A percentile compares a stretch with the other conserved stretches of the same genome.
Evolutionary conservation across 2,888 invertebrate species (phyloP).

Genomic region (Calliscelio sp.): DNA sequence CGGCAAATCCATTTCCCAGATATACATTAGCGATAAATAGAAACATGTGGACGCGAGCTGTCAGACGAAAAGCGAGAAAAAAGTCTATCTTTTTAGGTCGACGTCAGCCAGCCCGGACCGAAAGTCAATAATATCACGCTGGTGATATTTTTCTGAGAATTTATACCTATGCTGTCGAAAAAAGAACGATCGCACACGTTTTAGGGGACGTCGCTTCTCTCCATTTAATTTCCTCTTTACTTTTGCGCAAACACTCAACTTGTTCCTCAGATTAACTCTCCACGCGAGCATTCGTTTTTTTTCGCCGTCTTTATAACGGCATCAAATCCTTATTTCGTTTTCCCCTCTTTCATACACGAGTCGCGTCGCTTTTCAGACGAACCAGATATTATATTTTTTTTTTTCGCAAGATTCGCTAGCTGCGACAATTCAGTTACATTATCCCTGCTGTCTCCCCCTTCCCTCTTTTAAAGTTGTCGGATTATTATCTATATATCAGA

Average conservation of each 20-base stretch:
- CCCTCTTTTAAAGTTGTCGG: too few relatives aligned
- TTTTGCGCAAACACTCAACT: conserved; percentile 2
- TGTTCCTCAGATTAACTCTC: conserved; percentile 5
- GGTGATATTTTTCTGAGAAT: conserved; percentile 30
- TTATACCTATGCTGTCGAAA: conserved; percentile 2
- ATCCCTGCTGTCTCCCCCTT: too few relatives aligned
- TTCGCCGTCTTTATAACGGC: not conserved
- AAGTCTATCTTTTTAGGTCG: conserved; percentile 12
- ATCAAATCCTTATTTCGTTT: conserved; percentile 7
- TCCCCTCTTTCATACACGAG: not conserved
- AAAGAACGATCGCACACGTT: not conserved
- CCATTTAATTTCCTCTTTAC: conserved; percentile 8
- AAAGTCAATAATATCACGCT: conserved; percentile 35
- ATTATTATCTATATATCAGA: too few relatives aligned
- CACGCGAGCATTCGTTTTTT: conserved; percentile 10
- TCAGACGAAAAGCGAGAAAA: not conserved
- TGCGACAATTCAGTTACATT: too few relatives aligned
- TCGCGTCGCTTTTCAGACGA: conserved; percentile 10
- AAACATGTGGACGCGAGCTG: not conserved
- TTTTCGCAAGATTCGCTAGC: too few relatives aligned
- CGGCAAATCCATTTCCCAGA: too few relatives aligned
- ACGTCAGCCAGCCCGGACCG: conserved; percentile 3
- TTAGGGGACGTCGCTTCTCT: conserved; percentile 4
- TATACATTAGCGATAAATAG: too few relatives aligned
- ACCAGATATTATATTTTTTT: too few relatives aligned